phyloP scores from a whole-genome alignment of 1,140 invertebrate genomes.

The Sarcophaga bullata region DNA sequence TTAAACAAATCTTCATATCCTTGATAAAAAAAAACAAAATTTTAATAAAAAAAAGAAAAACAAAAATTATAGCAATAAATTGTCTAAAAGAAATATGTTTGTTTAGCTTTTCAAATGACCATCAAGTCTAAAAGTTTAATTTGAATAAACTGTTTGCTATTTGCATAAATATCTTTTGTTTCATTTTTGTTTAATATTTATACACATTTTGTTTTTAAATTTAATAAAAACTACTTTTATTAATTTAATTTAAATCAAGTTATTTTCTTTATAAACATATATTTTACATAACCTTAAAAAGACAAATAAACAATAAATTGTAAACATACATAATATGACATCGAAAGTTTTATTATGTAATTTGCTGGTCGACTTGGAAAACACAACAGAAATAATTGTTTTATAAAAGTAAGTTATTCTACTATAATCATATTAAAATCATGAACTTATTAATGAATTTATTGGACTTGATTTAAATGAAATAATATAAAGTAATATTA shows the following conservation, averaged over 20 bases:
- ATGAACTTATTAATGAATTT: too few relatives aligned
- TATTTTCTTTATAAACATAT: neutral
- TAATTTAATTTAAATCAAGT: slow-evolving; percentile 15
- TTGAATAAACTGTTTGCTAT: too few relatives aligned
- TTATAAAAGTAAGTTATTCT: too few relatives aligned
- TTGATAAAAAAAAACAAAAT: slow-evolving; percentile 10
- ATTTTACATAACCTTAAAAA: neutral
- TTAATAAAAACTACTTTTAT: slow-evolving; percentile 34
- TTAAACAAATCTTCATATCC: slow-evolving; percentile 49
- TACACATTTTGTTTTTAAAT: neutral
- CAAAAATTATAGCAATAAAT: neutral
- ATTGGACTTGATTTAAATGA: too few relatives aligned
- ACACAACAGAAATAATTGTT: too few relatives aligned
- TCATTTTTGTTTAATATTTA: slow-evolving; percentile 18
- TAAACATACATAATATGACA: neutral
- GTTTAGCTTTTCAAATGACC: too few relatives aligned
- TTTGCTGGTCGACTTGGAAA: too few relatives aligned
- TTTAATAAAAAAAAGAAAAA: neutral
- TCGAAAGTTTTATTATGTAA: too few relatives aligned
- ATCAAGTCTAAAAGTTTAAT: too few relatives aligned
- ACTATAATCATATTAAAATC: too few relatives aligned
- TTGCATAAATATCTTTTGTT: neutral
- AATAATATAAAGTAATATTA: too few relatives aligned
- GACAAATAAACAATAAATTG: neutral
- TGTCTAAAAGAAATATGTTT: neutral